Evolutionary conservation across 2,113 vertebrate genomes (phyloP).

Genomic region (Polyodon spathula): DNA sequence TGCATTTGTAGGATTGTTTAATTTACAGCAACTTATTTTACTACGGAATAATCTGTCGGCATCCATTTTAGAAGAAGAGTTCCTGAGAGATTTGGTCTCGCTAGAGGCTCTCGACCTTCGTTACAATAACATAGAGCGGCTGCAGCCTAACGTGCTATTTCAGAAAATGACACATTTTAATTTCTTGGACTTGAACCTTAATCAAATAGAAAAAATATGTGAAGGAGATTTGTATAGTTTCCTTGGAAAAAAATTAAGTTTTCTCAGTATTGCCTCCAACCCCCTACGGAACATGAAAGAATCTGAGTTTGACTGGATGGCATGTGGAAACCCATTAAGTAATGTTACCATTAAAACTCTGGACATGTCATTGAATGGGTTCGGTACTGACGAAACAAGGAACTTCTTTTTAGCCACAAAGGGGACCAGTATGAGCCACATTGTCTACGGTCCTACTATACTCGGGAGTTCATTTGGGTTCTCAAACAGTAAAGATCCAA

Average conservation of each 20-base stretch:
- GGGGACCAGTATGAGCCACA: constrained; percentile 49
- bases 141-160: constrained; percentile 67
- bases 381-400: constrained; percentile 15
- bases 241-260: constrained; percentile 54
- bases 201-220: constrained; percentile 55
- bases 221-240: constrained; percentile 65
- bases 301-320: constrained; percentile 43
- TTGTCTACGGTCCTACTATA: constrained; percentile 31
- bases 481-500: constrained; percentile 59
- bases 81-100: constrained; percentile 60
- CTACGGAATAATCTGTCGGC: constrained; percentile 45
- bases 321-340: constrained; percentile 70
- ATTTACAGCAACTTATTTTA: constrained; percentile 49
- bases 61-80: constrained; percentile 54
- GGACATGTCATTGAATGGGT: constrained; percentile 48
- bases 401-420: constrained; percentile 52
- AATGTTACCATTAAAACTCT: constrained; percentile 49
- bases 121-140: constrained; percentile 47
- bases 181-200: constrained; percentile 50
- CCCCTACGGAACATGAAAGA: neutral
- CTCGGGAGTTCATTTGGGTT: constrained; percentile 63
- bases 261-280: constrained; percentile 48
- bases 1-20: constrained; percentile 62
- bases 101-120: constrained; percentile 58
- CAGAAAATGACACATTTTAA: constrained; percentile 48